Base-by-base conservation (phyloP, 2,888 invertebrate species). In the Polia nebulosa region DNA sequence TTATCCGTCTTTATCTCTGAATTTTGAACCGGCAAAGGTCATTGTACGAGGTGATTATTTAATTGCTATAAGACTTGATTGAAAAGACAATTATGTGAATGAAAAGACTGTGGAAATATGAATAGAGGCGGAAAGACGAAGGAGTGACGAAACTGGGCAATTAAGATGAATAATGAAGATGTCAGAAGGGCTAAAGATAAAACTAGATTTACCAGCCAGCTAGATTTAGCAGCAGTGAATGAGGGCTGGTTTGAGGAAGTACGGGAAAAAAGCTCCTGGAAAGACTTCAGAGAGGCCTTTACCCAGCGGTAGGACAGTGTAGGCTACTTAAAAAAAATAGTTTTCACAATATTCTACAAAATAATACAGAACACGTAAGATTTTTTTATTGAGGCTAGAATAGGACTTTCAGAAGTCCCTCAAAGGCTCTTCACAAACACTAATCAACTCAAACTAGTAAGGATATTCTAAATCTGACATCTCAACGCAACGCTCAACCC, bases 351-450 rank as follows among this genome's bases (percentile, higher is more conserved):
- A 4, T 17, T 17, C 4, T 39, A n/a, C 2, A 41, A 41, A 39
- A n/a, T 9, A 4, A 20, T 44, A 20, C 2, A 20, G 44, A 9
- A 4, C 22, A 13, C 20, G 4, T 8, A 29, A 29, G 20, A 20
- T 8, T 17, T 39, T 17, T 17, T 3, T n/a, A 13, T 1, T 1
- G 20, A 9, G 41, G 41, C 44, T 44, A 44, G 27, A 49, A 27
- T 11, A 11, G n/a, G 8, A 17, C 32, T 32, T 13, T 6, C 2
- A 6, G 17, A 71, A 32, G 2, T 41, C 29, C 32, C 2, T 25
- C 22, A 72, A 60, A 72, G 6, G n/a, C 15, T 15, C 27, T 34
- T 22, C 27, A n/a, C 22, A 51, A 41, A 44, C 34, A 75, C 34
- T 66, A 20, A 69, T 36, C 22, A 29, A 51, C 22, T 44, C 3